These are phyloP conservation scores for Nematolebias whitei DNA, from an alignment of 2,113 vertebrate genomes.

Conservation along the genomic window DNA sequence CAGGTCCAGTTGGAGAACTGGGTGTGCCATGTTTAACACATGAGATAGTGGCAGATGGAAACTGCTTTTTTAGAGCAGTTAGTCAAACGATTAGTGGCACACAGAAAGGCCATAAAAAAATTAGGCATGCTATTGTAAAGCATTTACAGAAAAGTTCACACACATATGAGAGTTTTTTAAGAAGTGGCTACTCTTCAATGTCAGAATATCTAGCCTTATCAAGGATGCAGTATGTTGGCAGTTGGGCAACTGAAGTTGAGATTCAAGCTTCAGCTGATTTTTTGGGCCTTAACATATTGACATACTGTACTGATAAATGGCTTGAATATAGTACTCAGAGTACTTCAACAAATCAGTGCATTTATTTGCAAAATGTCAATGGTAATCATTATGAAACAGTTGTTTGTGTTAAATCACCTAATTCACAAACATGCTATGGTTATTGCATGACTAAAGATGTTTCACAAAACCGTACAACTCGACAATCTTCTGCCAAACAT, in stretches of 20 bases:
- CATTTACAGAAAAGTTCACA: not conserved
- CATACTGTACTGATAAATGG: not conserved
- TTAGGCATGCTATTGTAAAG: not conserved
- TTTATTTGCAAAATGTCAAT: not conserved
- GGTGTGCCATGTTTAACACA: not conserved
- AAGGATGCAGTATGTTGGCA: not conserved
- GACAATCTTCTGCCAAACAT: not conserved
- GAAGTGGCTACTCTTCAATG: not conserved
- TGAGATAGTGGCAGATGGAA: not conserved
- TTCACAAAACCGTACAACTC: not conserved
- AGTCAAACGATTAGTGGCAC: not conserved
- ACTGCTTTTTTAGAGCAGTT: not conserved
- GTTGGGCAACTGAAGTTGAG: not conserved
- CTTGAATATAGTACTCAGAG: not conserved
- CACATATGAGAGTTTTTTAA: not conserved
- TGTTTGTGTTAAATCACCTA: not conserved
- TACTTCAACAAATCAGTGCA: not conserved
- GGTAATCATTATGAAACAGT: constrained; percentile 4
- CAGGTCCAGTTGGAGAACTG: not conserved
- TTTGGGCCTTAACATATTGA: not conserved
- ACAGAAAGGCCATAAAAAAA: not conserved
- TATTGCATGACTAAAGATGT: not conserved
- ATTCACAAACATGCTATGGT: not conserved
- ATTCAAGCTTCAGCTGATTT: not conserved
- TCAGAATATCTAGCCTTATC: not conserved